Evolutionary conservation across 2,797 vertebrate species (phyloP).

Genomic region (Zalophus californianus): DNA sequence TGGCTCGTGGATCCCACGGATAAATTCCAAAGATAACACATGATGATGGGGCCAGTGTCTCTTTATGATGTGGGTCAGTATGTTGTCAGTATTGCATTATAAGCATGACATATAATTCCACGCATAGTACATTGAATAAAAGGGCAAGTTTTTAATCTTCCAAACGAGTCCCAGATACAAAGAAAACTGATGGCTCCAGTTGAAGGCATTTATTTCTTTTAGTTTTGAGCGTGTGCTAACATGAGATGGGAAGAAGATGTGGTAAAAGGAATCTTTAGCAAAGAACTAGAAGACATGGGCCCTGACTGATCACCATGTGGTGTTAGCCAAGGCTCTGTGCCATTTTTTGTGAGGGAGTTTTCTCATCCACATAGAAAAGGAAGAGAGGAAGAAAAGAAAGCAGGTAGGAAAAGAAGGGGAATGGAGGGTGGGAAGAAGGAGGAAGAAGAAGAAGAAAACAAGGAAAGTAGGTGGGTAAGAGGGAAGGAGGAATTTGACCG

Average conservation of each 20-base stretch:
- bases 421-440: no score
- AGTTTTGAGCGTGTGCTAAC: neutral
- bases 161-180: neutral
- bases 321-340: neutral
- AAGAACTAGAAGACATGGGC: neutral
- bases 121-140: neutral
- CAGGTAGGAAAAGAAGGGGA: neutral
- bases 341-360: neutral
- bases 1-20: neutral
- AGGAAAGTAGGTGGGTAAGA: neutral
- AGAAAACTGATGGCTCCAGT: neutral
- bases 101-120: neutral
- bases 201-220: neutral
- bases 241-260: neutral
- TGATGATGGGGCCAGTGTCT: neutral
- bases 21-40: neutral
- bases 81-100: neutral
- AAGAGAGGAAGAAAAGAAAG: neutral
- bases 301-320: neutral
- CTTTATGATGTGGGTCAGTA: neutral
- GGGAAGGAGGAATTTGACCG: neutral
- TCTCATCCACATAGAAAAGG: neutral
- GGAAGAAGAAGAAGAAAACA: neutral
- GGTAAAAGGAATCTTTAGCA: neutral
- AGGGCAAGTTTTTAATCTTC: neutral